These are phyloP conservation scores for Phalacrocorax brasilianus DNA, from an alignment of 2,113 vertebrate genomes.

Conservation along the genomic window DNA sequence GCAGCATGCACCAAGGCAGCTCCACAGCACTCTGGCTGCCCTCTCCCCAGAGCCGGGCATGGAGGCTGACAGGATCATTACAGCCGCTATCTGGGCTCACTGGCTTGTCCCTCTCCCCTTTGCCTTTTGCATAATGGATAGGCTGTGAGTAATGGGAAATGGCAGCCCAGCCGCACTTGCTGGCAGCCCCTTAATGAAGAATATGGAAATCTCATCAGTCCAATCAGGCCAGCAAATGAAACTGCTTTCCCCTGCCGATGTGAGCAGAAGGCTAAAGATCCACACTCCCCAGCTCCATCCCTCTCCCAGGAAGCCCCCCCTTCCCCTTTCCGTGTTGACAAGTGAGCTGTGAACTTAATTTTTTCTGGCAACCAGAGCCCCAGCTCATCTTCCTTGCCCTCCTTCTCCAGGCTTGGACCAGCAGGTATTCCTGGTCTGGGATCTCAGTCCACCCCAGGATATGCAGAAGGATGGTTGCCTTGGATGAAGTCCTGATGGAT, in stretches of 20 bases:
- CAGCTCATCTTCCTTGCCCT: background rate
- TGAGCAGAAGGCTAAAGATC: conserved; percentile 73
- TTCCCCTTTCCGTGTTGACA: conserved; percentile 39
- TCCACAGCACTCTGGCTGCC: background rate
- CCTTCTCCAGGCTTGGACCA: background rate
- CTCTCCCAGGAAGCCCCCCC: conserved; percentile 40
- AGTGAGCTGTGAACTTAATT: conserved; percentile 54
- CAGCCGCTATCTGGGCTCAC: conserved; percentile 44
- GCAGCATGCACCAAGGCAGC: background rate
- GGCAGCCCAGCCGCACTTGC: conserved; percentile 68
- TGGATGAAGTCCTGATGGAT: background rate
- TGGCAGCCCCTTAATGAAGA: conserved; percentile 77
- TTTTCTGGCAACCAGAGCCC: conserved; percentile 7
- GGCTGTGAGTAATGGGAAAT: conserved; percentile 75
- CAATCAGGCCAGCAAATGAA: conserved; percentile 75
- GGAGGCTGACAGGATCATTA: conserved; percentile 56
- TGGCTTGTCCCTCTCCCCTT: conserved; percentile 50
- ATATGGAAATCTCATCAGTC: conserved; percentile 78
- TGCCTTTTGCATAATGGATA: conserved; percentile 74
- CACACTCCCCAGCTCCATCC: background rate
- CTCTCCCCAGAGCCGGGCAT: background rate
- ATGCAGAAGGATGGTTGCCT: background rate
- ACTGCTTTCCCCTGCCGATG: conserved; percentile 63
- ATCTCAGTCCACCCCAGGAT: background rate
- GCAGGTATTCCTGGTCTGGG: background rate